Evolutionary conservation across 2,113 vertebrate genomes (phyloP), one percentile per base, ranked within the genome.

Genomic region (Poecilia latipinna): DNA sequence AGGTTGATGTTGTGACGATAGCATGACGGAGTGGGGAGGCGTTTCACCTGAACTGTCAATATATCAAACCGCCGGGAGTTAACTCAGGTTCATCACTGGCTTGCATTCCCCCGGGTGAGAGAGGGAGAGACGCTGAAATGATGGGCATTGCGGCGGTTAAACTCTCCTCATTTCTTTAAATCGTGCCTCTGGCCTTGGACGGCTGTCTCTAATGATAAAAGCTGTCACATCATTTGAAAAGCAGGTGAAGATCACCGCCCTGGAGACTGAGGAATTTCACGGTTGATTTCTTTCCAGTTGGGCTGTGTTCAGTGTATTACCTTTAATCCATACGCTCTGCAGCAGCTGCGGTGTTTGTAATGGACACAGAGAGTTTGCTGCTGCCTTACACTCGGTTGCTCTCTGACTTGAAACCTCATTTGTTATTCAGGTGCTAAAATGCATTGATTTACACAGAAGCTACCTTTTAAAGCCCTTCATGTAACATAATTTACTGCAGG

Each of bases 351-450:
- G 54, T 1, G 51, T 65, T 26, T 61, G 6, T 31, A 62, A 5
- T 44, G 11, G 32, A 28, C 65, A 1, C 15, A 62, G 17, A 44
- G 35, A 24, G 35, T 76, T 65, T 66, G n/a, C 39, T 39, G 32
- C 32, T 65, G 33, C 69, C 28, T 17, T 29, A 82, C 51, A 51
- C 19, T 71, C 65, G 31, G 69, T 54, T 48, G 70, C 63, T 77
- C 66, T 65, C 65, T 31, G 72, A 79, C 68, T 67, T 62, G 35
- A 24, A 62, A 6, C 48, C 57, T 26, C 29, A n/a, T 75, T 75
- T 42, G 32, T 13, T 66, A 39, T 44, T 29, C 13, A 42, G 35
- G 4, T 42, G 65, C 26, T 44, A 29, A 67, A 44, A 51, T 31
- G 28, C 44, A 44, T 29, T 19, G 7, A 12, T 68, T 7, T 31